Evolutionary conservation across 1,140 invertebrate species (phyloP).

Genomic region (Atta colombica): DNA sequence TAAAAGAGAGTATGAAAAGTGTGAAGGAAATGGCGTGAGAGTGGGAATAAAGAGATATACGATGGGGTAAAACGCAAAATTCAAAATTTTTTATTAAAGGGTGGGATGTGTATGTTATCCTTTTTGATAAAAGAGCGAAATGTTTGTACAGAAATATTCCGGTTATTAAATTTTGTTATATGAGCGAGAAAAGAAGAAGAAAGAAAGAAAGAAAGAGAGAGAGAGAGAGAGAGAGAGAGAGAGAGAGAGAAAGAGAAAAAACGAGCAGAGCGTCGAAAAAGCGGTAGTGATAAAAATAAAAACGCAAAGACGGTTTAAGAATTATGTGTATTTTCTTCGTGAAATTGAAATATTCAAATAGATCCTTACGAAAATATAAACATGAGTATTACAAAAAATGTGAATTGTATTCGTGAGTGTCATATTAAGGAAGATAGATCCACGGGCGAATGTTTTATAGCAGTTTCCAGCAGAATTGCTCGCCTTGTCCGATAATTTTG

Average conservation of each 20-base stretch:
- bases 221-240: conserved; percentile 66
- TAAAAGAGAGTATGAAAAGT: conserved; percentile 66
- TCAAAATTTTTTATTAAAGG: conserved; percentile 83
- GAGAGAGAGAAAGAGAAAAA: conserved; percentile 48
- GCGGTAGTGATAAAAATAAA: conserved; percentile 72
- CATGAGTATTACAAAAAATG: conserved; percentile 83
- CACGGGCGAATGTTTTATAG: conserved; percentile 86
- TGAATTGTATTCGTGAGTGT: conserved; percentile 86
- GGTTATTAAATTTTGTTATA: conserved; percentile 87
- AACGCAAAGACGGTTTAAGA: conserved; percentile 71
- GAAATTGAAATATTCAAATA: conserved; percentile 84
- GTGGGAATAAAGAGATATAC: conserved; percentile 28
- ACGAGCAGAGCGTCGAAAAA: conserved; percentile 62
- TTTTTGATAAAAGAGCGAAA: conserved; percentile 84
- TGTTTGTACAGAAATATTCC: conserved; percentile 87
- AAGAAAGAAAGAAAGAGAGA: conserved; percentile 31
- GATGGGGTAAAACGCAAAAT: conserved; percentile 82
- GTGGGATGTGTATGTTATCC: conserved; percentile 79
- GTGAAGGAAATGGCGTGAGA: conserved; percentile 25
- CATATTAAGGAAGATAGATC: conserved; percentile 86
- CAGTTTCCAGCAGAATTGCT: conserved; percentile 83
- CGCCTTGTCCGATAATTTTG: conserved; percentile 53
- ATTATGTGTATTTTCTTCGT: conserved; percentile 87
- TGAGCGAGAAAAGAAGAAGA: conserved; percentile 58
- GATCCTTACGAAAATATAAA: conserved; percentile 83